These are phyloP conservation scores for Peromyscus californicus DNA, from an alignment of 2,113 vertebrate species.

Conservation along the genomic window DNA sequence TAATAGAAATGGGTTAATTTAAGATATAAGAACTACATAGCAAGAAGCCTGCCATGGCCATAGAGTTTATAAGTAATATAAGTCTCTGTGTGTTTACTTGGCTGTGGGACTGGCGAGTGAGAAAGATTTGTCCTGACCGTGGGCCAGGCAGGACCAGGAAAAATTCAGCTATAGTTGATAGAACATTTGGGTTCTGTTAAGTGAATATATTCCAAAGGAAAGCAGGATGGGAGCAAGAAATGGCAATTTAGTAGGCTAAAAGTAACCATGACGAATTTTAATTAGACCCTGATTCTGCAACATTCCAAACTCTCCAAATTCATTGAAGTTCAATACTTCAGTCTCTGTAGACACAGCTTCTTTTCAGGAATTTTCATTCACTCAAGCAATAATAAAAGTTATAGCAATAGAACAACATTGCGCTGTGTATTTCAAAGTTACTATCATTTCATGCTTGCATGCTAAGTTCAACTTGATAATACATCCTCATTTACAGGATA, in stretches of 20 bases:
- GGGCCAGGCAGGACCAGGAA: no score
- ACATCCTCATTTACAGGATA: neutral
- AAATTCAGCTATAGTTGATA: no score
- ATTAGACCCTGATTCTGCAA: neutral
- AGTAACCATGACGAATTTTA: neutral
- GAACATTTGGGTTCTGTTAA: neutral
- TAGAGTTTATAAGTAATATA: no score
- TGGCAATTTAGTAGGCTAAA: neutral
- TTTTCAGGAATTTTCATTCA: neutral
- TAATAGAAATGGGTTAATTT: no score
- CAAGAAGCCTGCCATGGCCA: no score
- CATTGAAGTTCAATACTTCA: neutral
- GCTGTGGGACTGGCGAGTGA: no score
- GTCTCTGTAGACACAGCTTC: neutral
- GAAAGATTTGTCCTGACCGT: no score
- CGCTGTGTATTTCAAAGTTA: neutral
- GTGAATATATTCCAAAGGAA: neutral
- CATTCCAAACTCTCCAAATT: neutral
- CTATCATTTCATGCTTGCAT: neutral
- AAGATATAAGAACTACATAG: no score
- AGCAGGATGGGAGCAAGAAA: neutral
- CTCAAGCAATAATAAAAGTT: neutral
- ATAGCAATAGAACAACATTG: neutral
- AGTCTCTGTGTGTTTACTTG: no score
- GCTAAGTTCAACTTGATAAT: neutral